phyloP scores from a whole-genome alignment of 23 tunicate species.

The Ascidia mentula region DNA sequence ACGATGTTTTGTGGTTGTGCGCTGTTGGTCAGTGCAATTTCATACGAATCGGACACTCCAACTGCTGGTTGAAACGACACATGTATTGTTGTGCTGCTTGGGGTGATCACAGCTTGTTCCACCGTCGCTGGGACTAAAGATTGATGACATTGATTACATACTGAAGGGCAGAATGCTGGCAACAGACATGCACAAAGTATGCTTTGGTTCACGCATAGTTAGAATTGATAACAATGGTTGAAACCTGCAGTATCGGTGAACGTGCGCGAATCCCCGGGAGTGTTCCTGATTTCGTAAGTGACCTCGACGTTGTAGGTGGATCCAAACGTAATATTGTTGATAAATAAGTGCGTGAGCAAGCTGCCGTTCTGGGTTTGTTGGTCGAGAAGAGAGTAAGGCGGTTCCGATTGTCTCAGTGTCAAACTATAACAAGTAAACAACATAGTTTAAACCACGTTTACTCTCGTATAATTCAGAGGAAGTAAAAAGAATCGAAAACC shows the following conservation, averaged over 20 bases:
- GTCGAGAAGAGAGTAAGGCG: neutral
- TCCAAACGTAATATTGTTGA: slow-evolving; percentile 8
- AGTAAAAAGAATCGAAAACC: too few relatives aligned
- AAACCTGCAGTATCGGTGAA: slow-evolving; percentile 25
- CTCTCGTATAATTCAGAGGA: too few relatives aligned
- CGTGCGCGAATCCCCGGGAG: neutral
- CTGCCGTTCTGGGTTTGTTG: neutral
- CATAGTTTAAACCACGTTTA: too few relatives aligned
- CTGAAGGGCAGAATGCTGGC: too few relatives aligned
- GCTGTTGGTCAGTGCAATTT: slow-evolving; percentile 5
- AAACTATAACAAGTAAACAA: neutral
- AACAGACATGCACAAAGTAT: too few relatives aligned
- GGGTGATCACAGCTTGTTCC: neutral
- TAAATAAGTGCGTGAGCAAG: neutral
- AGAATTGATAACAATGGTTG: too few relatives aligned
- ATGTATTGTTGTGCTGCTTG: slow-evolving; percentile 1
- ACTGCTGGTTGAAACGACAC: slow-evolving; percentile 25
- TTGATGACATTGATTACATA: neutral
- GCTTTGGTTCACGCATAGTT: too few relatives aligned
- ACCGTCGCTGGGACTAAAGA: slow-evolving; percentile 21
- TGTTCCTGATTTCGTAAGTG: slow-evolving; percentile 11
- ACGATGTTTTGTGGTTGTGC: neutral
- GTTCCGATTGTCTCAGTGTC: neutral
- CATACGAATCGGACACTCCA: slow-evolving; percentile 40
- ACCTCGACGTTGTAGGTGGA: slow-evolving; percentile 20